Evolutionary conservation across 37 sponge, comb jelly and placozoan genomes (phyloP).

Genomic region (Theonella swinhoei): DNA sequence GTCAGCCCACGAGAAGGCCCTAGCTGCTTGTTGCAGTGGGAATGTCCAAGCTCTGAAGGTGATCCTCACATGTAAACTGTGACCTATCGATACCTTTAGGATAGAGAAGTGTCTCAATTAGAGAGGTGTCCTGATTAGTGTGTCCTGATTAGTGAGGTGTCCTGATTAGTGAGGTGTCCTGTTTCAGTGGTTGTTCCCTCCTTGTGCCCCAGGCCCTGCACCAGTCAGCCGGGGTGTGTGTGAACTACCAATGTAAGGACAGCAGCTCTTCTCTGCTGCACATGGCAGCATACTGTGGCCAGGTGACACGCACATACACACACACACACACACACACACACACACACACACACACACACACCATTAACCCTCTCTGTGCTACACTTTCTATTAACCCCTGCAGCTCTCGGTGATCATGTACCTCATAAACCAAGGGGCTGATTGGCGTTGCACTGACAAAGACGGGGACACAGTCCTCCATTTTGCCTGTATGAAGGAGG

Average conservation of each 20-base stretch:
- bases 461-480: slow-evolving; percentile 79
- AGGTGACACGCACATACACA: slow-evolving; percentile 51
- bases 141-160: no score
- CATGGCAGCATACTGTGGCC: slow-evolving; percentile 80
- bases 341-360: no score
- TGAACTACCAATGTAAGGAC: slow-evolving; percentile 29
- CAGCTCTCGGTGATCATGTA: slow-evolving; percentile 44
- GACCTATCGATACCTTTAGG: no score
- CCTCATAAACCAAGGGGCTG: slow-evolving; percentile 59
- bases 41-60: slow-evolving; percentile 55
- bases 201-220: slow-evolving; percentile 17
- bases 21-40: slow-evolving; percentile 72
- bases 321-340: slow-evolving; percentile 22
- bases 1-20: slow-evolving; percentile 61
- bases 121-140: neutral
- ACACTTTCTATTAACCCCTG: neutral
- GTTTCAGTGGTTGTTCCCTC: neutral
- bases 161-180: no score
- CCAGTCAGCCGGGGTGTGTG: slow-evolving; percentile 33
- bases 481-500: slow-evolving; percentile 80
- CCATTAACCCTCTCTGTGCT: no score
- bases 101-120: no score
- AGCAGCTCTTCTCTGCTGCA: slow-evolving; percentile 55
- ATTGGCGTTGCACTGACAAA: slow-evolving; percentile 45
- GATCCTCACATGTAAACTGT: no score